Conservation (phyloP, 2,888 invertebrate genomes). For the Athalia cordata region DNA sequence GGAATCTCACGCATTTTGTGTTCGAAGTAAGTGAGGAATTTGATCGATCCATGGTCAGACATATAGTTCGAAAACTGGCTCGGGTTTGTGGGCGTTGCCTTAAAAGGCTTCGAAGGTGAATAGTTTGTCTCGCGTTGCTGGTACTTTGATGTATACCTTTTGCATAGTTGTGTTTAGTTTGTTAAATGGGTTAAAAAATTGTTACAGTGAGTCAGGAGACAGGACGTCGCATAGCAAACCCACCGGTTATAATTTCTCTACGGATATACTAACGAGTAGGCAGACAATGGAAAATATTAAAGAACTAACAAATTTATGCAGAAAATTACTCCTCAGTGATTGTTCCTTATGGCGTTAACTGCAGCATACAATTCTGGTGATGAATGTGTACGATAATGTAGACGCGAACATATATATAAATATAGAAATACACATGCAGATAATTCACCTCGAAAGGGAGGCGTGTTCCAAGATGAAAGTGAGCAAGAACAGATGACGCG, state of each 20-base stretch:
- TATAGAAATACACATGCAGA: background rate
- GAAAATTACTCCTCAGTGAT: slow-evolving; percentile 24
- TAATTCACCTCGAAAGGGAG: background rate
- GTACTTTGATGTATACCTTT: slow-evolving; percentile 23
- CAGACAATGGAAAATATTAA: slow-evolving; percentile 61
- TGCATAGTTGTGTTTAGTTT: slow-evolving; percentile 47
- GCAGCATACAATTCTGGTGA: slow-evolving; percentile 27
- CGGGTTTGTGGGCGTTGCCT: slow-evolving; percentile 40
- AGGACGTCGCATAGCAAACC: slow-evolving; percentile 28
- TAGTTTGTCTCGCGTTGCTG: slow-evolving; percentile 11
- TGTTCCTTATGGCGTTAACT: slow-evolving; percentile 19
- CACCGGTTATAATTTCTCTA: background rate
- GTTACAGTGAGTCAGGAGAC: slow-evolving; percentile 54
- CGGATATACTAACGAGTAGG: slow-evolving; percentile 61
- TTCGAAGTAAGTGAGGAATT: slow-evolving; percentile 32
- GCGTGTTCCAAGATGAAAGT: slow-evolving; percentile 35
- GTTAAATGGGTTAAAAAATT: slow-evolving; percentile 58
- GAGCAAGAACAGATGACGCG: slow-evolving; percentile 27
- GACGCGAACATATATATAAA: background rate
- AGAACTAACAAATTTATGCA: slow-evolving; percentile 51
- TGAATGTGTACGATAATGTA: slow-evolving; percentile 23
- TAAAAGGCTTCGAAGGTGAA: slow-evolving; percentile 29
- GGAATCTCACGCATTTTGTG: background rate
- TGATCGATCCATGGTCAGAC: slow-evolving; percentile 30
- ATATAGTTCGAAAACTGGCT: slow-evolving; percentile 22